Evolutionary conservation across 2,888 invertebrate species (phyloP).

Genomic region (Drosophila nr. perissopoda): DNA sequence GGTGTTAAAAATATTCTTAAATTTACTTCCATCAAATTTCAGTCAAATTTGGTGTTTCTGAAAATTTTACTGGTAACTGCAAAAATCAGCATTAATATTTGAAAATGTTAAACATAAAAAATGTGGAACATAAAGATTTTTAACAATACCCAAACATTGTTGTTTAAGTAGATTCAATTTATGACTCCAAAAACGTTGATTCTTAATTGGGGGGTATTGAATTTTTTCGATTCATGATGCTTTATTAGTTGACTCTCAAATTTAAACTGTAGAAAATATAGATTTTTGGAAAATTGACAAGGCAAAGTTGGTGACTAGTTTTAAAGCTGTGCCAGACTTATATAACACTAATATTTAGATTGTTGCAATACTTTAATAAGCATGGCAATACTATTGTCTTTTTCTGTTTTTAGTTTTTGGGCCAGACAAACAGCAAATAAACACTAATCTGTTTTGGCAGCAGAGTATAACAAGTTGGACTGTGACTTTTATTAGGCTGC

Average conservation of each 20-base stretch:
- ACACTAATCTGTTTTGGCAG: neutral
- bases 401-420: neutral
- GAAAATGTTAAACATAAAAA: neutral
- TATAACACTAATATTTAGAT: neutral
- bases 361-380: neutral
- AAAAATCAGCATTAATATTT: neutral
- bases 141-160: too few relatives aligned
- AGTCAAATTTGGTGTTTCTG: neutral
- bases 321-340: neutral
- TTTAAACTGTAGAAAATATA: neutral
- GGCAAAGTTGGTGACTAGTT: neutral
- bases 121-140: too few relatives aligned
- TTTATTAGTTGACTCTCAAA: neutral
- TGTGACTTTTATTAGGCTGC: conserved; percentile 39
- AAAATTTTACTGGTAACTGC: neutral
- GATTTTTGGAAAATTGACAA: neutral
- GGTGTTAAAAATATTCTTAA: neutral
- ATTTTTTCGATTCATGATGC: fast-evolving
- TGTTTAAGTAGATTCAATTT: neutral
- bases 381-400: neutral
- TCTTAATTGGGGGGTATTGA: neutral
- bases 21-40: neutral
- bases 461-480: neutral
- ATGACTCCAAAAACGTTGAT: neutral
- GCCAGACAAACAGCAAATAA: neutral